phyloP scores from a whole-genome alignment of 1,140 invertebrate genomes.

The Drosophila ironensis region DNA sequence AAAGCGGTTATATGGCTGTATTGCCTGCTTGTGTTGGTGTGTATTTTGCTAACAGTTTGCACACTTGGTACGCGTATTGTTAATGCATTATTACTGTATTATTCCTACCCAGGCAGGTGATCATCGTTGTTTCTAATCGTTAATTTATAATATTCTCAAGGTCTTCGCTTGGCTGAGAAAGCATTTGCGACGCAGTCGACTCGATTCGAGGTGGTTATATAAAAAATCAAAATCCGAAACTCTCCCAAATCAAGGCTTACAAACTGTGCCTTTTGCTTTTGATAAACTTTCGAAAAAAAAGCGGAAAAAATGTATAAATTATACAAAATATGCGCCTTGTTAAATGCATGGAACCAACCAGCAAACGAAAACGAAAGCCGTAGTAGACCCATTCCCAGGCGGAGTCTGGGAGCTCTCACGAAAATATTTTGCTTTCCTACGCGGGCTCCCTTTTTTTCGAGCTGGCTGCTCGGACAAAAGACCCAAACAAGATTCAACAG shows the following conservation, averaged over 20 bases:
- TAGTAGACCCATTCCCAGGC: conserved; percentile 7
- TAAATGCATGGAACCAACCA: conserved; percentile 34
- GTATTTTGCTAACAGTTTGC: conserved; percentile 18
- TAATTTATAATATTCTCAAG: conserved; percentile 54
- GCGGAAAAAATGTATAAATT: conserved; percentile 44
- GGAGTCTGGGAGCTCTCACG: conserved; percentile 22
- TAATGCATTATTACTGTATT: conserved; percentile 32
- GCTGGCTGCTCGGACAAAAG: conserved; percentile 12
- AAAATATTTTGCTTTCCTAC: conserved; percentile 29
- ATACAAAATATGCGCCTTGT: conserved; percentile 53
- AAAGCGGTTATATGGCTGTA: conserved; percentile 31
- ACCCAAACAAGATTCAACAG: conserved; percentile 43
- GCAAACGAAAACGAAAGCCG: conserved; percentile 69
- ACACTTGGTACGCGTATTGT: conserved; percentile 25
- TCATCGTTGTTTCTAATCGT: conserved; percentile 33
- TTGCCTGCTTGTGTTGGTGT: background rate
- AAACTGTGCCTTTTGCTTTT: conserved; percentile 33
- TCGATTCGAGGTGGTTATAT: conserved; percentile 27
- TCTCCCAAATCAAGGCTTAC: conserved; percentile 11
- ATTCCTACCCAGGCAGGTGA: conserved; percentile 28
- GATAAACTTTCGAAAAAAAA: conserved; percentile 52
- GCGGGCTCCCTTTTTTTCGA: conserved; percentile 14
- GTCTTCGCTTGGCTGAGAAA: conserved; percentile 25
- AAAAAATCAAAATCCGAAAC: conserved; percentile 17
- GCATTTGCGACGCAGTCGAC: conserved; percentile 5